phyloP scores from a whole-genome alignment of 2,113 vertebrate genomes.

The Bettongia penicillata region DNA sequence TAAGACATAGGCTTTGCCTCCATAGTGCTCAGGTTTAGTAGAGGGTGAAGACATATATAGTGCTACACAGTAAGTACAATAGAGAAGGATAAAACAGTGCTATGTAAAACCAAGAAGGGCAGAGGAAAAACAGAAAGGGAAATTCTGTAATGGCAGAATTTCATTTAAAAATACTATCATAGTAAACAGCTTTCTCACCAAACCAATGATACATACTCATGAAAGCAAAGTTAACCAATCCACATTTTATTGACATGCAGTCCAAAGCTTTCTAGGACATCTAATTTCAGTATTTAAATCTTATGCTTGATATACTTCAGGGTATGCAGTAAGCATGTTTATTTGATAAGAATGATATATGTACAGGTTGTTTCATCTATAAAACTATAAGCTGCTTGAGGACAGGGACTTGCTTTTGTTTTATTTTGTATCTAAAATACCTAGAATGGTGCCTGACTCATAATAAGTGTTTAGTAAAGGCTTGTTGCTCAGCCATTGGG shows the following conservation, averaged over 20 bases:
- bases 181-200: constrained; percentile 17
- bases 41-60: no score
- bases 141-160: constrained; percentile 35
- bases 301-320: background rate
- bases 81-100: background rate
- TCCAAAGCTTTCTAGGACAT: constrained; percentile 26
- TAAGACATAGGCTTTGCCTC: background rate
- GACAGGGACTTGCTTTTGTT: background rate
- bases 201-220: constrained; percentile 12
- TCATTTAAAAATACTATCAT: constrained; percentile 34
- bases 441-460: background rate
- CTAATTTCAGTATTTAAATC: constrained; percentile 41
- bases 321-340: background rate
- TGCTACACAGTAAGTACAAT: background rate
- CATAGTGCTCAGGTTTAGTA: background rate
- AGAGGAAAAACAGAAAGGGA: background rate
- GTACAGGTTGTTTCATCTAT: background rate
- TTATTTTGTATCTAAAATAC: background rate
- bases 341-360: constrained; percentile 6
- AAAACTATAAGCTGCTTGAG: background rate
- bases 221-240: constrained; percentile 25
- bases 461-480: background rate
- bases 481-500: background rate
- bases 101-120: background rate
- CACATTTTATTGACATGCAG: constrained; percentile 21